Evolutionary conservation across 2,888 invertebrate species (phyloP).

Genomic region (Charanyca ferruginea): DNA sequence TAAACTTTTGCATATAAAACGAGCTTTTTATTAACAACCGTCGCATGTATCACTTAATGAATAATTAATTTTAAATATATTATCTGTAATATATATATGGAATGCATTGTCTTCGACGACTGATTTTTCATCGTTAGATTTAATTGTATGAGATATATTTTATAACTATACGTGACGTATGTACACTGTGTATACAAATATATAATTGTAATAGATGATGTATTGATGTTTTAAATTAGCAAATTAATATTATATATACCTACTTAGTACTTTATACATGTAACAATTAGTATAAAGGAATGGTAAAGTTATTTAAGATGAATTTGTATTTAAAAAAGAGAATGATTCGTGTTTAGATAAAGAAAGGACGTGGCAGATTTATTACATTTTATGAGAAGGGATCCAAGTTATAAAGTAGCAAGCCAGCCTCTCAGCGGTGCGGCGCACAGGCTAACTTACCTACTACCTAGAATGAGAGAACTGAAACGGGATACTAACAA

Average conservation of each 20-base stretch:
- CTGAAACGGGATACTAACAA: slow-evolving; percentile 31
- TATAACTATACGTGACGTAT: slow-evolving; percentile 79
- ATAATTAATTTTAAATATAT: slow-evolving; percentile 67
- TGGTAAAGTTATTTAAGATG: slow-evolving; percentile 42
- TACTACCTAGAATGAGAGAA: slow-evolving; percentile 24
- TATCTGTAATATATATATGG: slow-evolving; percentile 65
- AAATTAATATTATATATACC: slow-evolving; percentile 76
- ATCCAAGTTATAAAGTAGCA: slow-evolving; percentile 25
- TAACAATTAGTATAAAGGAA: slow-evolving; percentile 65
- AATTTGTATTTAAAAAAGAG: slow-evolving; percentile 54
- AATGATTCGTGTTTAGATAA: slow-evolving; percentile 38
- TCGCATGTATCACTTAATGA: slow-evolving; percentile 69
- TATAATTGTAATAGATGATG: slow-evolving; percentile 75
- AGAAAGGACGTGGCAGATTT: slow-evolving; percentile 35
- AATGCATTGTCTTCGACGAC: slow-evolving; percentile 84
- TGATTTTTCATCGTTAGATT: slow-evolving; percentile 87
- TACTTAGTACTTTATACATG: slow-evolving; percentile 74
- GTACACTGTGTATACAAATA: slow-evolving; percentile 79
- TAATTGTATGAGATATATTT: slow-evolving; percentile 77
- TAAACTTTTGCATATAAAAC: slow-evolving; percentile 66
- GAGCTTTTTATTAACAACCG: slow-evolving; percentile 79
- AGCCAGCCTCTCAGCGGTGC: slow-evolving; percentile 30
- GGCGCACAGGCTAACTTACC: slow-evolving; percentile 25
- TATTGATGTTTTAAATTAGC: slow-evolving; percentile 77
- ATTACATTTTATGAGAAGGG: slow-evolving; percentile 38